Conservation (phyloP, 1,140 invertebrate genomes). For the Heliconius nattereri region DNA sequence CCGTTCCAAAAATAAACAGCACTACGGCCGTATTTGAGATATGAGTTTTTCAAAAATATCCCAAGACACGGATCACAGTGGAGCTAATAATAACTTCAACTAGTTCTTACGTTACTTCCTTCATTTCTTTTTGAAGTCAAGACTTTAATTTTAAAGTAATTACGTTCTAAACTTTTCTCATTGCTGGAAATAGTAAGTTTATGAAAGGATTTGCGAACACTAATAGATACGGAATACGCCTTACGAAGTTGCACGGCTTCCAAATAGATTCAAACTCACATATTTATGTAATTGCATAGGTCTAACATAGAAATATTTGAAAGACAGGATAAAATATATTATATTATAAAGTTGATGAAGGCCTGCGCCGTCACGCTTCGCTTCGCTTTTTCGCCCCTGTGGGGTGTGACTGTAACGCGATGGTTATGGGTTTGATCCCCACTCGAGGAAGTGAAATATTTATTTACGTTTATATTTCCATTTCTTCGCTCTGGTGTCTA, state of each 20-base stretch:
- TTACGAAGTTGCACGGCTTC: neutral
- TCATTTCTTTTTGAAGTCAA: constrained; percentile 37
- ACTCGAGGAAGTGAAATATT: too few species aligned
- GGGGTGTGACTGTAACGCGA: too few species aligned
- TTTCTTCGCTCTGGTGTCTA: too few species aligned
- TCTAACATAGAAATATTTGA: neutral
- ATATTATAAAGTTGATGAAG: neutral
- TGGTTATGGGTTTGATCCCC: too few species aligned
- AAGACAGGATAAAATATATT: neutral
- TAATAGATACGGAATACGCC: constrained; percentile 17
- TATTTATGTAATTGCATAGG: neutral
- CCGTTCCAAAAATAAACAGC: constrained; percentile 51
- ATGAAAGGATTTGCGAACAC: constrained; percentile 22
- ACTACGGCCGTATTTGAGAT: constrained; percentile 40
- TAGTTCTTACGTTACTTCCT: constrained; percentile 20
- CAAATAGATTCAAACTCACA: neutral
- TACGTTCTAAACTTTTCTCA: constrained; percentile 39
- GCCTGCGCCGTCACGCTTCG: too few species aligned
- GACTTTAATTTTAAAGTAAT: constrained; percentile 39
- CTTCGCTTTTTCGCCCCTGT: too few species aligned
- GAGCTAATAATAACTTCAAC: constrained; percentile 39
- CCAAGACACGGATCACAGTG: constrained; percentile 28
- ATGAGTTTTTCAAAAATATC: constrained; percentile 57
- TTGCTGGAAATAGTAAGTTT: constrained; percentile 34
- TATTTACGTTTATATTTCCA: too few species aligned